Evolutionary conservation across 2,888 invertebrate genomes (phyloP).

Genomic region (Apomyelois bistriatella): DNA sequence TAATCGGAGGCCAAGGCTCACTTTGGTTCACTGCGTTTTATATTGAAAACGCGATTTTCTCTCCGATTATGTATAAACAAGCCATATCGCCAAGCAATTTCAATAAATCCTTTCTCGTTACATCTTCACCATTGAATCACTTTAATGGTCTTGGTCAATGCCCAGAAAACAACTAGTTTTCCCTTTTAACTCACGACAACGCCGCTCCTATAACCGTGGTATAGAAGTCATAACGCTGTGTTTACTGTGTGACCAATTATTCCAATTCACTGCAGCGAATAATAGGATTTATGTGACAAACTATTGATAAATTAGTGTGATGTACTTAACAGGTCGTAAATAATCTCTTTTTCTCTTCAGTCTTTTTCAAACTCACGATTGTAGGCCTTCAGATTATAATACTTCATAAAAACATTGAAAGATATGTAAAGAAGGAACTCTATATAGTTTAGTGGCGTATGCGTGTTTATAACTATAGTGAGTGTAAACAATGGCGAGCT

Average conservation of each 20-base stretch:
- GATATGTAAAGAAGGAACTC: no score
- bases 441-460: no score
- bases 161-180: slow-evolving; percentile 5
- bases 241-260: neutral
- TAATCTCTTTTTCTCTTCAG: no score
- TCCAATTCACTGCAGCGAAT: neutral
- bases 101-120: slow-evolving; percentile 1
- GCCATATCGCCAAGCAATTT: neutral
- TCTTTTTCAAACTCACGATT: no score
- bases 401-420: no score
- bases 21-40: no score
- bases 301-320: neutral
- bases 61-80: neutral
- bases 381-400: no score
- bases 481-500: no score
- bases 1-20: no score
- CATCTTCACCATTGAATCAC: slow-evolving; percentile 1
- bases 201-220: neutral
- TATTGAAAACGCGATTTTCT: neutral
- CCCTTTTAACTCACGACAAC: slow-evolving; percentile 4
- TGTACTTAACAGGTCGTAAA: no score
- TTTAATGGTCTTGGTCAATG: slow-evolving; percentile 1
- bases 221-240: neutral
- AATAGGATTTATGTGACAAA: neutral
- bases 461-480: no score